phyloP scores from a whole-genome alignment of 2,113 vertebrate species.

The Syngnathoides biaculeatus region DNA sequence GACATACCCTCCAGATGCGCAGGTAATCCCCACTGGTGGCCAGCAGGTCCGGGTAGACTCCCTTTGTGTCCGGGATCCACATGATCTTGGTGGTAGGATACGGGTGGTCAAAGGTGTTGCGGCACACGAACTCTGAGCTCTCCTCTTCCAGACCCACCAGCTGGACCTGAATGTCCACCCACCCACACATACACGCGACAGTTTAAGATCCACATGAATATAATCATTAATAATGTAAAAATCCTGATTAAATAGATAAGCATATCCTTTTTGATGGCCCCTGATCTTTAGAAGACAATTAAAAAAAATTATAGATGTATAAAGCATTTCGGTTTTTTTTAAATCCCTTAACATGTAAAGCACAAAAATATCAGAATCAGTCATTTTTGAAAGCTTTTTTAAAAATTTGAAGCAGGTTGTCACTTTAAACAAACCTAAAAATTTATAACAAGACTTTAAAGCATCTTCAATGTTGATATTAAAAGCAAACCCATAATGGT shows the following conservation, averaged over 20 bases:
- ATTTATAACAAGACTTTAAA: too few relatives aligned
- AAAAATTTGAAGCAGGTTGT: too few relatives aligned
- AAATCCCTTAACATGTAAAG: too few relatives aligned
- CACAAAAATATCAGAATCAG: too few relatives aligned
- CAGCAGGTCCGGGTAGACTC: constrained; percentile 93
- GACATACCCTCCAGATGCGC: constrained; percentile 89
- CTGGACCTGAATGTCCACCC: constrained; percentile 80
- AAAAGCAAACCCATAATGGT: too few relatives aligned
- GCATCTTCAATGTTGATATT: too few relatives aligned
- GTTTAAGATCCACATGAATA: background rate
- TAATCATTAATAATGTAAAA: background rate
- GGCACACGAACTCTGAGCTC: constrained; percentile 95
- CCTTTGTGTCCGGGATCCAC: constrained; percentile 99
- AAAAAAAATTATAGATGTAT: too few relatives aligned
- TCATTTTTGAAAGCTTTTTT: too few relatives aligned
- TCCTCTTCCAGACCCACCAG: constrained; percentile 97
- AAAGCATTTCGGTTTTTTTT: too few relatives aligned
- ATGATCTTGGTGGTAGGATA: constrained; percentile 98
- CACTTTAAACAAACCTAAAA: too few relatives aligned
- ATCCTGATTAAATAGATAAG: background rate
- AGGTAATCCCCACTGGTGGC: constrained; percentile 97
- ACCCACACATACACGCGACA: background rate
- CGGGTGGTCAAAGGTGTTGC: constrained; percentile 96
- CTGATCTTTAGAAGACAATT: background rate
- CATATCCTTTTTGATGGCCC: background rate